phyloP scores from a whole-genome alignment of 1,140 invertebrate species.

The Caenorhabditis latens region DNA sequence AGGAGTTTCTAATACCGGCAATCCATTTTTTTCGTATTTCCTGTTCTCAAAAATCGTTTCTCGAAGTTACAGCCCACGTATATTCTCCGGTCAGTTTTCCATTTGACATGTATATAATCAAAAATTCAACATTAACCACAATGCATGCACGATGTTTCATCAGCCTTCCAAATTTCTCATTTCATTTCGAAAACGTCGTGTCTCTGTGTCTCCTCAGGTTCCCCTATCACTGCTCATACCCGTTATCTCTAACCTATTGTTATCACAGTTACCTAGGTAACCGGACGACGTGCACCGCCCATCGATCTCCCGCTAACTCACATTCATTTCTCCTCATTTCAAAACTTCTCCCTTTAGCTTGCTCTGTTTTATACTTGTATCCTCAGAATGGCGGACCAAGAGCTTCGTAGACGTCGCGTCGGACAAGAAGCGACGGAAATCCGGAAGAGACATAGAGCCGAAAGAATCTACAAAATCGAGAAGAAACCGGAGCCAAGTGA shows the following conservation, averaged over 20 bases:
- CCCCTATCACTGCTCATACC: not conserved
- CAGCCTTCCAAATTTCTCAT: no score
- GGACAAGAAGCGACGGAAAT: conserved; percentile 43
- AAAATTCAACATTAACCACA: no score
- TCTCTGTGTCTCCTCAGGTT: not conserved
- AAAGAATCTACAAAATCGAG: conserved; percentile 34
- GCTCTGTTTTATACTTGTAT: no score
- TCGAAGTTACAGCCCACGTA: no score
- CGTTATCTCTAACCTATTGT: conserved; percentile 18
- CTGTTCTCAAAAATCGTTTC: no score
- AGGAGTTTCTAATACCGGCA: no score
- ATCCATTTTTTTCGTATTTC: no score
- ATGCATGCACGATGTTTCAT: no score
- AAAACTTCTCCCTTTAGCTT: not conserved
- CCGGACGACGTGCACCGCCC: not conserved
- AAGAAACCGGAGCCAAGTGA: conserved; percentile 19
- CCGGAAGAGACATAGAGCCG: conserved; percentile 31
- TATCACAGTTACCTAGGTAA: conserved; percentile 30
- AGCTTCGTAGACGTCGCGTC: conserved; percentile 38
- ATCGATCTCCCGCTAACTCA: not conserved
- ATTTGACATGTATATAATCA: no score
- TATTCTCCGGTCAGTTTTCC: no score
- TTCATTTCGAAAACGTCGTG: no score
- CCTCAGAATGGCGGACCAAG: conserved; percentile 25
- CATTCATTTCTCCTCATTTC: not conserved